Conservation (phyloP, 2,888 invertebrate genomes). For the Hedychridium roseum region DNA sequence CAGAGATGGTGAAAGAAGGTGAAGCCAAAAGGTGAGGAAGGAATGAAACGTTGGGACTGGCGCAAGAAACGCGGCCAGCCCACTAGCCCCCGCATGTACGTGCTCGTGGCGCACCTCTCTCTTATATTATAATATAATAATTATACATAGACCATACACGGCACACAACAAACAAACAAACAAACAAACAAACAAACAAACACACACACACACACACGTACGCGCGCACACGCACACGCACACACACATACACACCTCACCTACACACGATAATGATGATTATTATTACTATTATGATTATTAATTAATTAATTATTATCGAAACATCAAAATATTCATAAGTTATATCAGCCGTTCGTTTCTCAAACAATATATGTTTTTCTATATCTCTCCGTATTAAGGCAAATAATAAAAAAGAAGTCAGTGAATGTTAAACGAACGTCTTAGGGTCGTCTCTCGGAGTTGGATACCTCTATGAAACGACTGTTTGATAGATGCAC, state of each 20-base stretch:
- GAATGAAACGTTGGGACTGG: constrained; percentile 50
- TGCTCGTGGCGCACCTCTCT: constrained; percentile 57
- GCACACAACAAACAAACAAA: too few species aligned
- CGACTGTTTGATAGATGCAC: too few species aligned
- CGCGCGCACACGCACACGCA: too few species aligned
- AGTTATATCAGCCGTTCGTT: constrained; percentile 62
- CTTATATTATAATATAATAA: constrained; percentile 62
- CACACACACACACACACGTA: too few species aligned
- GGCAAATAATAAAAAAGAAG: constrained; percentile 62
- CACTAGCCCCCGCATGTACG: constrained; percentile 50
- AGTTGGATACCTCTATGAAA: too few species aligned
- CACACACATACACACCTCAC: too few species aligned
- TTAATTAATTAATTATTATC: constrained; percentile 54
- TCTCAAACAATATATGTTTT: constrained; percentile 63
- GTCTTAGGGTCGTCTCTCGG: too few species aligned
- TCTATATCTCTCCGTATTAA: constrained; percentile 64
- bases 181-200: too few species aligned
- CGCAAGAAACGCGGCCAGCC: constrained; percentile 57
- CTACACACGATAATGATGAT: constrained; percentile 46
- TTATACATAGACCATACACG: constrained; percentile 64
- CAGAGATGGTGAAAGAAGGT: constrained; percentile 23
- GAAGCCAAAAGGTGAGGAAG: constrained; percentile 19
- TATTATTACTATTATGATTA: constrained; percentile 33
- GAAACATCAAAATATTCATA: constrained; percentile 63
- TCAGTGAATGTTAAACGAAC: constrained; percentile 63